Conservation (phyloP, 2,797 vertebrate genomes). For the Arrhamphus sclerolepis region DNA sequence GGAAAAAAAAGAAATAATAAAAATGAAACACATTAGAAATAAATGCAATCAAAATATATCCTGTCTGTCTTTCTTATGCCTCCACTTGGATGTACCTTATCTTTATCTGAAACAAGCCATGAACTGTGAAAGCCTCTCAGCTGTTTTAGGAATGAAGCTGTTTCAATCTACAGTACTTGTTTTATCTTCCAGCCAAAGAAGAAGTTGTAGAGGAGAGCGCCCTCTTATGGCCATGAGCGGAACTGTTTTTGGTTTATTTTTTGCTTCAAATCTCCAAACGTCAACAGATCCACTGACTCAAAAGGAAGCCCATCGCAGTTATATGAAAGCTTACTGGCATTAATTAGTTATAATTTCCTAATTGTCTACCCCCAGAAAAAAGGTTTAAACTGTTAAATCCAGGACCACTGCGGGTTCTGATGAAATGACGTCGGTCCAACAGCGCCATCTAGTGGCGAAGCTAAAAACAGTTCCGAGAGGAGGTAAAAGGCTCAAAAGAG, state of each 20-base stretch:
- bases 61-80: constrained; percentile 30
- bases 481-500: no score
- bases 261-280: no score
- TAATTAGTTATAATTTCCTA: no score
- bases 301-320: no score
- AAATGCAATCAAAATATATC: constrained; percentile 75
- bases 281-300: no score
- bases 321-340: no score
- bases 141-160: no score
- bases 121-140: no score
- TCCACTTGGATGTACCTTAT: not conserved
- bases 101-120: no score
- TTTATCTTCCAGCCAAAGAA: no score
- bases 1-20: constrained; percentile 52
- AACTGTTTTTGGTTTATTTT: no score
- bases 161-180: not conserved
- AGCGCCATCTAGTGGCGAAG: constrained; percentile 52
- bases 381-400: not conserved
- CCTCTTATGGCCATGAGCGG: constrained; percentile 29
- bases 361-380: no score
- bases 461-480: not conserved
- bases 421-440: not conserved
- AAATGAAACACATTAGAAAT: constrained; percentile 81
- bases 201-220: not conserved
- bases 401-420: not conserved